Conservation (phyloP, 64 coral and sea anemone species). For the Acropora tenuis region DNA sequence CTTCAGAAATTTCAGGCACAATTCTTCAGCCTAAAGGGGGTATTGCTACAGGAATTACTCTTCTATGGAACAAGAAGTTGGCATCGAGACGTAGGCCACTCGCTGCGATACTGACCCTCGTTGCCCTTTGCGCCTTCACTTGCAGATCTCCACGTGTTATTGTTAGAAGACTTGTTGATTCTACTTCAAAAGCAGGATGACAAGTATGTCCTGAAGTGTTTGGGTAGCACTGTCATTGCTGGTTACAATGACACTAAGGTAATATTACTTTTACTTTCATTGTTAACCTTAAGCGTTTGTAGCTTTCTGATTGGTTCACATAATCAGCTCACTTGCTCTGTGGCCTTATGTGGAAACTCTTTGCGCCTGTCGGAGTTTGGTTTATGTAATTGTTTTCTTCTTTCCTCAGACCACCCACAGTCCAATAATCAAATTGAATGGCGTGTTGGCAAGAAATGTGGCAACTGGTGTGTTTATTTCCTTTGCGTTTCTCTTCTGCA, state of each 20-base stretch:
- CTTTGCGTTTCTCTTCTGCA: neutral
- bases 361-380: neutral
- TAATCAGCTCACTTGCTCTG: no score
- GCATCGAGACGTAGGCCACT: no score
- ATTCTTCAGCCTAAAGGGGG: no score
- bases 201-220: conserved; percentile 89
- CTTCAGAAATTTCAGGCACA: no score
- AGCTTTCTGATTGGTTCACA: neutral
- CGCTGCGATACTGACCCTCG: no score
- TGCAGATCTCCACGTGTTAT: conserved; percentile 89
- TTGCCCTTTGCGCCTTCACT: neutral
- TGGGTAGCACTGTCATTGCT: conserved; percentile 79
- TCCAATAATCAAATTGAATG: conserved; percentile 93
- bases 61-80: no score
- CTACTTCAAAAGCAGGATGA: conserved; percentile 98
- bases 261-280: neutral
- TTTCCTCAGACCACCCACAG: conserved; percentile 89
- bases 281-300: no score
- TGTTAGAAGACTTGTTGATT: conserved; percentile 92
- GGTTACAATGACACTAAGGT: conserved; percentile 78
- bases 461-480: conserved; percentile 77
- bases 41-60: no score
- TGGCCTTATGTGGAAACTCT: no score
- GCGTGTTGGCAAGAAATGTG: conserved; percentile 97
- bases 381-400: neutral